A percentile compares a stretch with the other conserved stretches of the same genome.
Evolutionary conservation across 2,797 vertebrate species (phyloP).

Genomic region (Remorina albescens): DNA sequence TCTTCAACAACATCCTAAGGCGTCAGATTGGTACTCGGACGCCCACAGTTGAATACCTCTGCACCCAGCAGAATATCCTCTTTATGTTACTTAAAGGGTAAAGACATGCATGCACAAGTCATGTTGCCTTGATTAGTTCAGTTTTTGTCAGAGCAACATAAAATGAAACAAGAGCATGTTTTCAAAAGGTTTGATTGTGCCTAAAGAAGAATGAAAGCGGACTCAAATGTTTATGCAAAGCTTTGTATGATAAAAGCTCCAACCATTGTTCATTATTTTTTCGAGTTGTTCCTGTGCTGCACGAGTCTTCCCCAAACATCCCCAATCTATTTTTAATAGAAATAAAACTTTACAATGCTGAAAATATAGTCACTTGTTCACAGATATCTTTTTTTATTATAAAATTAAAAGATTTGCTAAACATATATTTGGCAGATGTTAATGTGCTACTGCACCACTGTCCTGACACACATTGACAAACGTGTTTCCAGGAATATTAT

Average conservation of each 20-base stretch:
- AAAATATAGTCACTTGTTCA: too few relatives aligned
- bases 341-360: too few relatives aligned
- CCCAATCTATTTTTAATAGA: neutral
- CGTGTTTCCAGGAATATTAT: neutral
- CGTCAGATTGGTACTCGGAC: conserved; percentile 97
- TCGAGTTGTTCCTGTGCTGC: neutral
- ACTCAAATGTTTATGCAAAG: neutral
- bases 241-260: neutral
- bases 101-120: conserved; percentile 42
- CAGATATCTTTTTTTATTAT: too few relatives aligned
- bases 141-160: neutral
- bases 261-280: neutral
- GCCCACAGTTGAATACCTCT: conserved; percentile 98
- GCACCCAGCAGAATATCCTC: conserved; percentile 98
- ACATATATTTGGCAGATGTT: neutral
- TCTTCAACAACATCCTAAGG: conserved; percentile 99
- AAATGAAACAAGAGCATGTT: conserved; percentile 17
- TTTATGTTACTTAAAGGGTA: conserved; percentile 99
- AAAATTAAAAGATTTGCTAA: too few relatives aligned
- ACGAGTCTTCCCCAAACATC: neutral
- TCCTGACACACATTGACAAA: neutral
- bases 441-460: too few relatives aligned
- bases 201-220: conserved; percentile 3
- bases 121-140: neutral
- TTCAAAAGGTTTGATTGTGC: neutral